A percentile compares a stretch with the other conserved stretches of the same genome.
Conservation (phyloP, 2,888 invertebrate species). For the Eugnorisma glareosa region DNA sequence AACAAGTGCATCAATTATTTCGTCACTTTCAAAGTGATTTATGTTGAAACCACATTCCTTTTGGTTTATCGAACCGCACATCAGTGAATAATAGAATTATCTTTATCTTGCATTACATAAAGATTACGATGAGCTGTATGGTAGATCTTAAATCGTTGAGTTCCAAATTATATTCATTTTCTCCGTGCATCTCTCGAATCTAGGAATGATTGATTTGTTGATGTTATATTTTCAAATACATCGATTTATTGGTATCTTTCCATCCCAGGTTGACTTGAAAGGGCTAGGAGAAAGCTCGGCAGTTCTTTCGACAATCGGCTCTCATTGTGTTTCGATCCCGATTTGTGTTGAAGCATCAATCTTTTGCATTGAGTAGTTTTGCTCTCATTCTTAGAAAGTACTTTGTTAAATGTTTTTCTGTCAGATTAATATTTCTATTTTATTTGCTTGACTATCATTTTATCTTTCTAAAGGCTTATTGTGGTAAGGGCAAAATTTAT, state of each 20-base stretch:
- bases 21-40: constrained; percentile 43
- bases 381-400: constrained; percentile 79
- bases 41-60: constrained; percentile 36
- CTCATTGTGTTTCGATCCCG: constrained; percentile 81
- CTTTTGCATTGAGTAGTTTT: constrained; percentile 77
- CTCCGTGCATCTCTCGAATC: constrained; percentile 9
- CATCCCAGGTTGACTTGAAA: constrained; percentile 71
- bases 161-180: constrained; percentile 28
- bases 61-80: constrained; percentile 30
- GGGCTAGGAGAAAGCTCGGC: constrained; percentile 87
- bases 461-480: constrained; percentile 19
- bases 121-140: constrained; percentile 58
- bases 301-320: constrained; percentile 83
- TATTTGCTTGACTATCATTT: constrained; percentile 38
- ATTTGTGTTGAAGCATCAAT: constrained; percentile 82
- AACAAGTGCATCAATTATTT: constrained; percentile 29
- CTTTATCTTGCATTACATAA: constrained; percentile 43
- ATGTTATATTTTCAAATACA: constrained; percentile 31
- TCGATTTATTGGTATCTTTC: constrained; percentile 51
- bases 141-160: constrained; percentile 32
- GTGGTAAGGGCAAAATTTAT: constrained; percentile 5
- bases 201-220: constrained; percentile 28
- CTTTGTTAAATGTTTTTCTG: constrained; percentile 60
- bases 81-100: constrained; percentile 38
- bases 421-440: constrained; percentile 56